phyloP scores from a whole-genome alignment of 2,797 vertebrate species.

The Tamandua tetradactyla region DNA sequence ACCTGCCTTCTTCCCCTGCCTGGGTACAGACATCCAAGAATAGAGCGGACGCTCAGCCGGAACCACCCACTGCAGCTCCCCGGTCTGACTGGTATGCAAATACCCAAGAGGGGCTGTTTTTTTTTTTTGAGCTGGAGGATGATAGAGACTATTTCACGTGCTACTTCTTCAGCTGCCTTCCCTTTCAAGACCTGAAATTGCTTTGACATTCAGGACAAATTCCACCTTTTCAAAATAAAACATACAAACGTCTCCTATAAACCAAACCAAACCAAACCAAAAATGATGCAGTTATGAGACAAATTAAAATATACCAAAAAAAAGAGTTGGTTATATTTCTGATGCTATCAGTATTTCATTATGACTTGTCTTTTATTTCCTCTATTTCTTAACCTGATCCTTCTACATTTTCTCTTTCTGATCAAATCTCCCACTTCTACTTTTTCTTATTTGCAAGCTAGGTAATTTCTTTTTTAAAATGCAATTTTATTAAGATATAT shows the following conservation, averaged over 20 bases:
- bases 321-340: background rate
- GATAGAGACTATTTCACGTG: constrained; percentile 57
- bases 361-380: background rate
- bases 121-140: background rate
- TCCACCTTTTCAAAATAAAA: constrained; percentile 56
- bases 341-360: background rate
- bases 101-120: background rate
- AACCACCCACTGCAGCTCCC: constrained; percentile 65
- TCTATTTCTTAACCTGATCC: background rate
- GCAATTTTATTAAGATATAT: too few relatives aligned
- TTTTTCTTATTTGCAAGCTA: background rate
- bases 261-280: background rate
- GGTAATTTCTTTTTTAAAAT: constrained; percentile 31
- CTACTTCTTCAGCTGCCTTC: constrained; percentile 48
- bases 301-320: background rate
- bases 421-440: background rate
- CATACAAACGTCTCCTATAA: background rate
- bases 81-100: constrained; percentile 79
- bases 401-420: background rate
- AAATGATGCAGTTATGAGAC: background rate
- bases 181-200: constrained; percentile 36
- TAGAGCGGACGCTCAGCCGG: constrained; percentile 57
- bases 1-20: too few relatives aligned
- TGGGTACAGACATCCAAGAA: constrained; percentile 63
- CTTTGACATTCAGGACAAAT: constrained; percentile 40